Conservation (phyloP, 2,888 invertebrate genomes). For the Synergus gifuensis region DNA sequence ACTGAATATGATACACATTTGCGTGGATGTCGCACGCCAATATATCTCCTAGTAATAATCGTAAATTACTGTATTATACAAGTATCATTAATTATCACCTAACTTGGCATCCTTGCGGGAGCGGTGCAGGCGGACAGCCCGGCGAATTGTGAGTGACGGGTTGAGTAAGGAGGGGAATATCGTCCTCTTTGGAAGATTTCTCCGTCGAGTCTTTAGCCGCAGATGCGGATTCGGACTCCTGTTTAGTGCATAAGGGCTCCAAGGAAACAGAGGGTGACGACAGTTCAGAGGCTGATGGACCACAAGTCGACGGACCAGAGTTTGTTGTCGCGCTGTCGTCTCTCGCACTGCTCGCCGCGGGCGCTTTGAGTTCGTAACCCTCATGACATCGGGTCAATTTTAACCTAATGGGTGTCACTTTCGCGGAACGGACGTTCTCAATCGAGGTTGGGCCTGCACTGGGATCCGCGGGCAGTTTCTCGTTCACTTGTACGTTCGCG, state of each 20-base stretch:
- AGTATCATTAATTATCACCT: conserved; percentile 89
- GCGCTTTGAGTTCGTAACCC: conserved; percentile 81
- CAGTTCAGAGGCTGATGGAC: no score
- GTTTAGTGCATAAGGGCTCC: conserved; percentile 30
- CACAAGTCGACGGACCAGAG: conserved; percentile 21
- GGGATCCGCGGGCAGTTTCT: conserved; percentile 75
- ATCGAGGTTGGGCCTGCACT: conserved; percentile 74
- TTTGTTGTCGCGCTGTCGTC: conserved; percentile 41
- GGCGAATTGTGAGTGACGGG: conserved; percentile 64
- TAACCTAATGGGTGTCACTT: conserved; percentile 89
- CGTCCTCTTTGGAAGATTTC: conserved; percentile 51
- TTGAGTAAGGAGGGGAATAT: conserved; percentile 38
- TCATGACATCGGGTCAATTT: conserved; percentile 90
- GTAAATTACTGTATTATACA: conserved; percentile 72
- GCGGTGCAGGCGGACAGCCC: conserved; percentile 80
- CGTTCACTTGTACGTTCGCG: conserved; percentile 42
- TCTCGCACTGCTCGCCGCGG: conserved; percentile 62
- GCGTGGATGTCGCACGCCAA: conserved; percentile 59
- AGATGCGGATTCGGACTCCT: conserved; percentile 53
- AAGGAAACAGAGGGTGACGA: conserved; percentile 27
- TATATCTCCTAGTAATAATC: conserved; percentile 62
- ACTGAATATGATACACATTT: conserved; percentile 63
- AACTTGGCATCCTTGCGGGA: conserved; percentile 91
- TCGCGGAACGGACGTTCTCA: conserved; percentile 82
- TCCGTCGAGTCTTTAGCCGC: conserved; percentile 53